phyloP scores from a whole-genome alignment of 2,888 invertebrate genomes.

The Plusia festucae region DNA sequence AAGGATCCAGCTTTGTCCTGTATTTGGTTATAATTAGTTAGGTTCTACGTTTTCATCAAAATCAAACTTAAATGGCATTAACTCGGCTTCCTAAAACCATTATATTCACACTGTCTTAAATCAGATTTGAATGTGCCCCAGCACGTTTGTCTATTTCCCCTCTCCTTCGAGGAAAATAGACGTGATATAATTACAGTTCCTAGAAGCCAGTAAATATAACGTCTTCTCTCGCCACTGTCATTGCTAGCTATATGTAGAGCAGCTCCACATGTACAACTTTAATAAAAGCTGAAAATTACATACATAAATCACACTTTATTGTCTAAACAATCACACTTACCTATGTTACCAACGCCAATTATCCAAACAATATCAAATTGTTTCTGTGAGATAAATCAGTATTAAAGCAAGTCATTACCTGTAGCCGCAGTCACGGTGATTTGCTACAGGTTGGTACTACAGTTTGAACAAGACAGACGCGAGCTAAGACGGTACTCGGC shows the following conservation, averaged over 20 bases:
- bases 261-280: neutral
- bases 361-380: constrained; percentile 5
- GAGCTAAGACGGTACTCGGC: constrained; percentile 59
- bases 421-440: constrained; percentile 55
- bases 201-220: constrained; percentile 1
- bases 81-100: neutral
- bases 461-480: constrained; percentile 54
- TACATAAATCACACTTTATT: neutral
- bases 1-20: constrained; percentile 26
- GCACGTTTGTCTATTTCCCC: neutral
- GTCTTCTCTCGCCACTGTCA: constrained; percentile 4
- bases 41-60: neutral
- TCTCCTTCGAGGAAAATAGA: constrained; percentile 1
- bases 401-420: constrained; percentile 50
- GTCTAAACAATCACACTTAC: neutral
- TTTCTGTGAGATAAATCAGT: constrained; percentile 11
- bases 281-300: constrained; percentile 1
- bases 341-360: neutral
- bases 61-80: neutral
- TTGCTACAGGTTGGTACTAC: constrained; percentile 37
- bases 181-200: constrained; percentile 2
- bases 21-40: constrained; percentile 12
- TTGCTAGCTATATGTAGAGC: neutral
- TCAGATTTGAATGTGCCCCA: neutral
- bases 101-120: neutral